phyloP scores from a whole-genome alignment of 2,888 invertebrate genomes.

The Eremobia ochroleuca region DNA sequence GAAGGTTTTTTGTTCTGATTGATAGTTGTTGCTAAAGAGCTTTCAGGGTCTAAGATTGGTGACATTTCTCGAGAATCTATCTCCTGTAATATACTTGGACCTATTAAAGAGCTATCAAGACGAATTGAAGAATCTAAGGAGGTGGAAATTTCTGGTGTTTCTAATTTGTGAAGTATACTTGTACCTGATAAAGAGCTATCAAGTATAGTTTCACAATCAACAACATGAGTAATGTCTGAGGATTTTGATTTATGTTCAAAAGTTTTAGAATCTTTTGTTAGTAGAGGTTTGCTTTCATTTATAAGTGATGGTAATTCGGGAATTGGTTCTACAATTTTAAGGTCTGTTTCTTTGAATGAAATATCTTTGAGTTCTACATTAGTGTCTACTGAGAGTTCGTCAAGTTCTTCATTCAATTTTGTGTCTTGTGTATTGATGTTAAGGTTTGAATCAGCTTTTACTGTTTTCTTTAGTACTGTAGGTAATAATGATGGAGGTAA shows the following conservation, averaged over 20 bases:
- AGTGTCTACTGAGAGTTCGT: background rate
- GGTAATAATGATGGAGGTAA: slow-evolving; percentile 25
- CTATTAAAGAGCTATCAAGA: slow-evolving; percentile 31
- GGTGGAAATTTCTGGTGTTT: background rate
- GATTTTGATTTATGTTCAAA: background rate
- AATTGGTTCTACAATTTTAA: background rate
- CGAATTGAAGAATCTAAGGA: background rate
- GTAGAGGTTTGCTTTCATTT: background rate
- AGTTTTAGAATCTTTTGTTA: background rate
- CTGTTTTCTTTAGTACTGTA: background rate
- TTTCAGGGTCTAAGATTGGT: background rate
- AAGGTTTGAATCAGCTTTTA: background rate
- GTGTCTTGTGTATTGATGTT: background rate
- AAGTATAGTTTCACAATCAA: background rate
- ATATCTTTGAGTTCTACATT: background rate
- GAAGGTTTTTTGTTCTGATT: background rate
- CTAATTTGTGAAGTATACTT: background rate
- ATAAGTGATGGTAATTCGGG: background rate
- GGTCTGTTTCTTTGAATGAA: background rate
- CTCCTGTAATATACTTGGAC: background rate
- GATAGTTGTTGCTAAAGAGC: too few relatives aligned
- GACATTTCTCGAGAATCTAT: background rate
- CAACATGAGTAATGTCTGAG: background rate
- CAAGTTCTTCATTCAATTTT: slow-evolving; percentile 9
- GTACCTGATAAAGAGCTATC: slow-evolving; percentile 1